Evolutionary conservation across 2,797 vertebrate genomes (phyloP).

Genomic region (Prionace glauca): DNA sequence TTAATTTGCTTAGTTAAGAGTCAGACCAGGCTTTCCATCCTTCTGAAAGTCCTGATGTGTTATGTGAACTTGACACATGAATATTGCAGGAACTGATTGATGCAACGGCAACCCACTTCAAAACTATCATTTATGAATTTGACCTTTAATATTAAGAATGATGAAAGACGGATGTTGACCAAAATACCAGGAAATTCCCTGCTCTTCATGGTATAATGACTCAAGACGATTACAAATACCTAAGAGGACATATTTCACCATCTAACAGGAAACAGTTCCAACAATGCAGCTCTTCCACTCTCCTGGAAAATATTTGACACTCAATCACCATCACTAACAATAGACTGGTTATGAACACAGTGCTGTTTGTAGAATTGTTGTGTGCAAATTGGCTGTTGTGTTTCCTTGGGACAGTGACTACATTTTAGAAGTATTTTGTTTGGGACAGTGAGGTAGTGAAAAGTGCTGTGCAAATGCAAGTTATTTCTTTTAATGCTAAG

Average conservation of each 20-base stretch:
- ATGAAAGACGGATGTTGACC: too few relatives aligned
- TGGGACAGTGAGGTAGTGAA: background rate
- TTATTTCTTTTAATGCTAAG: background rate
- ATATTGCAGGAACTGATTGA: background rate
- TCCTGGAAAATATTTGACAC: background rate
- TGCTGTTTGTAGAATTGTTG: too few relatives aligned
- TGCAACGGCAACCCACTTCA: background rate
- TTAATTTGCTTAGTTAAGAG: background rate
- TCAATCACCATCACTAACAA: background rate
- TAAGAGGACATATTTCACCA: background rate
- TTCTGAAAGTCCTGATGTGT: background rate
- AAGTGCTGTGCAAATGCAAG: background rate
- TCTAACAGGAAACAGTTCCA: background rate
- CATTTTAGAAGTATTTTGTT: background rate
- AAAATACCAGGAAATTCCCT: background rate
- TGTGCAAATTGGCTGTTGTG: too few relatives aligned
- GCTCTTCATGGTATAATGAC: background rate
- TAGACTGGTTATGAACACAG: background rate
- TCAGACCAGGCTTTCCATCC: background rate
- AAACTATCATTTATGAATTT: background rate
- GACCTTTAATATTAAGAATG: background rate
- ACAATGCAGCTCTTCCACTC: background rate
- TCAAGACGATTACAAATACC: too few relatives aligned
- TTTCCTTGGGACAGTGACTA: background rate
- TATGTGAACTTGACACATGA: background rate